Evolutionary conservation across 1,140 invertebrate species (phyloP), one percentile per base, ranked within the genome.

Genomic region (Euwallacea similis): DNA sequence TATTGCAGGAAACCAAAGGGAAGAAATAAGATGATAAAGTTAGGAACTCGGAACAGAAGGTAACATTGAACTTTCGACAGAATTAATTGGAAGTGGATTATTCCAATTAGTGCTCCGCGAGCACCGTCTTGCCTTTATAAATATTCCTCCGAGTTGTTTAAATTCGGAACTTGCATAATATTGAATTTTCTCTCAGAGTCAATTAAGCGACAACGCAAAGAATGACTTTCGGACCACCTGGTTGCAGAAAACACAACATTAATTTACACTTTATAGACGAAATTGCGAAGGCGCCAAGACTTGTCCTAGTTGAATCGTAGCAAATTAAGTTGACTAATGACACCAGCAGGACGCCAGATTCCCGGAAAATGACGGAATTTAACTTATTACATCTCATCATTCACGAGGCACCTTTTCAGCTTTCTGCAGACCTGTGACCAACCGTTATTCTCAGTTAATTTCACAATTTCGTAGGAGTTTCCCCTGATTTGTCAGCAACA

Each of bases 1-100:
- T 60, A 9, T 47, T 41, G 42, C 7, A 71, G 69, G 10, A 71
- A 71, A 46, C 44, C 41, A 10, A 47, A 46, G 53, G 33, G 50
- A 71, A 64, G 15, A 65, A 72, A 72, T 63, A 67, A 72, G 71
- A 72, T 56, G 69, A n/a, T 7, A 56, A 66, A 66, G 67, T 62
- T 69, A 66, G 62, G 66, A 73, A 70, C 68, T 66, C 44, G 21
- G 55, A 68, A 73, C 73, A 78, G 74, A 77, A 79, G 78, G 78
- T 79, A 74, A 74, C 74, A 75, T 75, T 74, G 76, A 76, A 77
- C 76, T 76, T 77, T 67, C 76, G 76, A 71, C 78, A 74, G 76
- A 79, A 77, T 79, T 78, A 79, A 79, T 79, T 79, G 78, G 75
- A 76, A 78, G 70, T 79, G 78, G 78, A 79, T 79, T 79, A 79